Percentiles rank a stretch among this genome's conserved stretches.
phyloP scores from a whole-genome alignment of 2,113 vertebrate species.

The Corapipo altera region DNA sequence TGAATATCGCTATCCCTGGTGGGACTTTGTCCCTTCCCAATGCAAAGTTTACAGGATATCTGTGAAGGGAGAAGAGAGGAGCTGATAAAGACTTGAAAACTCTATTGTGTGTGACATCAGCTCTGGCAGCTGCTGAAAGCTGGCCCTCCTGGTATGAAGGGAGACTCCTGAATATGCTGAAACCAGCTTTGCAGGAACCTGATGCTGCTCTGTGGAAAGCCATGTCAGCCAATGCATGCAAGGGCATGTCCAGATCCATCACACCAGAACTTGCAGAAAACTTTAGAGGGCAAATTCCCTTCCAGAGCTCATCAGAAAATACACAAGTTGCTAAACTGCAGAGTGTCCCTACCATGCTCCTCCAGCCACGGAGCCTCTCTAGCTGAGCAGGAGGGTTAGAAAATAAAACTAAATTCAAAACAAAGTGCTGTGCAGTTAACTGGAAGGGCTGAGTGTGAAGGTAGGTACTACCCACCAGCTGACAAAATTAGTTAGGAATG shows the following conservation, averaged over 20 bases:
- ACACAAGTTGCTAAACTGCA: not conserved
- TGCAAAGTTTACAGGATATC: not conserved
- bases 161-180: not conserved
- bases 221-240: not conserved
- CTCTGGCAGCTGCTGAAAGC: not conserved
- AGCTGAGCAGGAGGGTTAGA: not conserved
- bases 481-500: constrained; percentile 42
- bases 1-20: not conserved
- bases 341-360: not conserved
- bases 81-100: not conserved
- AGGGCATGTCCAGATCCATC: not conserved
- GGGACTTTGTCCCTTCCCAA: not conserved
- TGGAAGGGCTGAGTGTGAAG: not conserved
- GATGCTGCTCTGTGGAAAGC: not conserved
- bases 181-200: constrained; percentile 41
- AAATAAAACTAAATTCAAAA: not conserved
- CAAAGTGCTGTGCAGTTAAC: not conserved
- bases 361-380: not conserved
- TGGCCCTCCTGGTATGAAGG: not conserved
- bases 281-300: not conserved
- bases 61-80: not conserved
- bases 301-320: not conserved
- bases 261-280: not conserved
- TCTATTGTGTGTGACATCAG: not conserved
- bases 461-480: constrained; percentile 19